These are phyloP conservation scores for Tetranychus piercei DNA, from an alignment of 2,888 invertebrate genomes.

Conservation along the genomic window DNA sequence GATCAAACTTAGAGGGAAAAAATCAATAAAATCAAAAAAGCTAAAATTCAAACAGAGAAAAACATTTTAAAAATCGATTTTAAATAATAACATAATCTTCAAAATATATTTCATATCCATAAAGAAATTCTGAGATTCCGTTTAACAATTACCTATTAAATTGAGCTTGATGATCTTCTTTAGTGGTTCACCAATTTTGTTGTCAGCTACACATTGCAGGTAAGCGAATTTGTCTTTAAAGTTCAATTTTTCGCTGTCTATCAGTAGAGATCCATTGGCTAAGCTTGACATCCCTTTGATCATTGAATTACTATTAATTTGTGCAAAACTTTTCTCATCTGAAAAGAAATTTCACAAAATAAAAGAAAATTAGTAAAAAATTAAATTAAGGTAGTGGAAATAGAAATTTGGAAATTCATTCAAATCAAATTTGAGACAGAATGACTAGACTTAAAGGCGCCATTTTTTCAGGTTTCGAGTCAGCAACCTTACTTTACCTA, in stretches of 20 bases:
- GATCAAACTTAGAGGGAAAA: no score
- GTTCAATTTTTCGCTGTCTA: not conserved
- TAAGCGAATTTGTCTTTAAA: not conserved
- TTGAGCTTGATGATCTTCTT: not conserved
- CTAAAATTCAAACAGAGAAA: no score
- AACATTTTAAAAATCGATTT: no score
- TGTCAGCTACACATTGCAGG: not conserved
- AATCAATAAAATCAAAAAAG: no score
- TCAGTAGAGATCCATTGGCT: not conserved
- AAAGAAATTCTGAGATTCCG: not conserved
- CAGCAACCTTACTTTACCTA: no score
- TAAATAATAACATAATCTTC: no score
- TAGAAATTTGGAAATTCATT: no score
- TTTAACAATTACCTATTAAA: not conserved
- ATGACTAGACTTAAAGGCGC: no score
- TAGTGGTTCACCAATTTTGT: conserved; percentile 4
- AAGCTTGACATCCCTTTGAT: not conserved
- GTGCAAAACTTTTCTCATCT: not conserved
- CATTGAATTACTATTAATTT: not conserved
- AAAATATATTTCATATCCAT: no score
- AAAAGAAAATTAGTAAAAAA: not conserved
- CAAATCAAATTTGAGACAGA: no score
- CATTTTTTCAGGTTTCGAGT: no score
- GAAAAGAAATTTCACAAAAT: not conserved
- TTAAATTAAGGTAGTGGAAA: not conserved